Percentiles rank a stretch among this genome's conserved stretches.
Conservation (phyloP, 2,113 vertebrate species). For the Neoarius graeffei region DNA sequence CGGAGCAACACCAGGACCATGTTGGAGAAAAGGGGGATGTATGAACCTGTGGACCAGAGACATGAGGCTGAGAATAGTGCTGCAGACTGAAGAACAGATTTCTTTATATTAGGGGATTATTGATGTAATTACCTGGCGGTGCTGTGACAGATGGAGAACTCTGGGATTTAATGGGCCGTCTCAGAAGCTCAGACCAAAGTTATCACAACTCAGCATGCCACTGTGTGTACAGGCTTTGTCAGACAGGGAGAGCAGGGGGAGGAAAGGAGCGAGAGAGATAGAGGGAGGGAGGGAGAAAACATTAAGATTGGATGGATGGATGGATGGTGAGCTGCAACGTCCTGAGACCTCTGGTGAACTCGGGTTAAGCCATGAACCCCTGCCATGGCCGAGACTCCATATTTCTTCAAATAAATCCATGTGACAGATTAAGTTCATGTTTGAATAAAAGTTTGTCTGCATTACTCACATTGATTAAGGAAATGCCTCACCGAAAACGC, state of each 20-base stretch:
- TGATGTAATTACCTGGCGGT: slow-evolving; percentile 46
- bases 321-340: slow-evolving; percentile 11
- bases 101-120: slow-evolving; percentile 46
- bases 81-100: slow-evolving; percentile 42
- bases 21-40: background rate
- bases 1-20: background rate
- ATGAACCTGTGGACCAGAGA: slow-evolving; percentile 7
- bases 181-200: slow-evolving; percentile 19
- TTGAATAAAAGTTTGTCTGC: background rate
- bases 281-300: background rate
- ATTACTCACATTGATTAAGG: slow-evolving; percentile 7
- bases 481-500: background rate
- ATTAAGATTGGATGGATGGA: slow-evolving; percentile 3
- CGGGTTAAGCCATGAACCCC: slow-evolving; percentile 3
- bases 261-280: background rate
- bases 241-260: background rate
- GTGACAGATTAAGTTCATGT: background rate
- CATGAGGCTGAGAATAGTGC: background rate
- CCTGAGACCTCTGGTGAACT: slow-evolving; percentile 1
- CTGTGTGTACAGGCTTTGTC: background rate
- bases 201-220: slow-evolving; percentile 30
- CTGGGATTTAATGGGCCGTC: slow-evolving; percentile 48
- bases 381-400: background rate
- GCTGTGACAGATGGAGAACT: slow-evolving; percentile 36
- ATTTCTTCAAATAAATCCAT: slow-evolving; percentile 12